phyloP scores from a whole-genome alignment of 2,797 vertebrate species.

The Cynopterus sphinx region DNA sequence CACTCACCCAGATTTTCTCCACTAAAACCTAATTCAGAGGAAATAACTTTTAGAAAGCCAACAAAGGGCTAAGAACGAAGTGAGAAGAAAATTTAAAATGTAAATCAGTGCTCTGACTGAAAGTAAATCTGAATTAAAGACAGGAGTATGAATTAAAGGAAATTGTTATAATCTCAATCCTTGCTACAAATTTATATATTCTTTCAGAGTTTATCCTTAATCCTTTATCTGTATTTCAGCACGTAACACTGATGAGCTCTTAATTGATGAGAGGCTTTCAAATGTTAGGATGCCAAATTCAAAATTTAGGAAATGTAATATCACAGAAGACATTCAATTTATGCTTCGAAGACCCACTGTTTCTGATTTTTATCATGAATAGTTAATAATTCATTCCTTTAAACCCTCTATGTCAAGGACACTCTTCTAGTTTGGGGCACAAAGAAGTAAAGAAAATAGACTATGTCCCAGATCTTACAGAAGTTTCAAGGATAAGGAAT shows the following conservation, averaged over 20 bases:
- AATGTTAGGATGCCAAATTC: not conserved
- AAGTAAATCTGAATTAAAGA: constrained; percentile 69
- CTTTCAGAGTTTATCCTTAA: not conserved
- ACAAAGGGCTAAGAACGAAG: constrained; percentile 70
- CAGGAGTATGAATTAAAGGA: constrained; percentile 60
- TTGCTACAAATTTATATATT: not conserved
- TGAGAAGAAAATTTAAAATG: constrained; percentile 58
- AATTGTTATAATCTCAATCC: not conserved
- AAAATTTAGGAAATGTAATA: not conserved
- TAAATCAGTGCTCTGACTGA: constrained; percentile 58
- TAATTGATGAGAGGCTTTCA: not conserved
- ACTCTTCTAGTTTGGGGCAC: not conserved
- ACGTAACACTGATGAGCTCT: not conserved
- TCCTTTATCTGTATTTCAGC: not conserved
- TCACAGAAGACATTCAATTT: not conserved
- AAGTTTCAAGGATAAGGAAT: not conserved
- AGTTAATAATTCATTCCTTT: not conserved
- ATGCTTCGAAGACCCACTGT: not conserved
- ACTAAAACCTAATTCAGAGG: constrained; percentile 77
- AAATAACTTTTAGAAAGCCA: constrained; percentile 75
- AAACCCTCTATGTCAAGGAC: rapidly evolving
- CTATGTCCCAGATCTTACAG: not conserved
- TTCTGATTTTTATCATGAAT: not conserved
- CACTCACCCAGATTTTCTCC: constrained; percentile 63
- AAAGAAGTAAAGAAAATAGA: not conserved